These are phyloP conservation scores for Pogonocherus hispidulus DNA, from an alignment of 2,888 invertebrate genomes.

Conservation along the genomic window DNA sequence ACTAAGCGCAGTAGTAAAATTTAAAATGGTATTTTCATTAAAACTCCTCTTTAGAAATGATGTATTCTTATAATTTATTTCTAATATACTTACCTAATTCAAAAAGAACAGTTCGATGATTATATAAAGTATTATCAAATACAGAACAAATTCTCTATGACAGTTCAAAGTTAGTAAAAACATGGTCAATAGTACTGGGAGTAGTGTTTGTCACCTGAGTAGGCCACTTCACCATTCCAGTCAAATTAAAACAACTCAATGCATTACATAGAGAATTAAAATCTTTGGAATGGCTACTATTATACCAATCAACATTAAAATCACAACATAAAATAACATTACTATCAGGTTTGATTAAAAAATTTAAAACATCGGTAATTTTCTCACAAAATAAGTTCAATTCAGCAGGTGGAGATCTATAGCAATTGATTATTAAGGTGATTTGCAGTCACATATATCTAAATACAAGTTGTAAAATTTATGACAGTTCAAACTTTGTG, in stretches of 20 bases:
- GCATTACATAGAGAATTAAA: neutral
- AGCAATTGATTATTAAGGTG: slow-evolving; percentile 7
- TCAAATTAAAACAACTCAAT: neutral
- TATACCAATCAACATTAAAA: slow-evolving; percentile 6
- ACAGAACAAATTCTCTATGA: neutral
- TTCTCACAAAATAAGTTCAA: neutral
- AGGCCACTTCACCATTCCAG: neutral
- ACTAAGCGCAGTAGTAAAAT: neutral
- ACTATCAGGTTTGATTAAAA: neutral
- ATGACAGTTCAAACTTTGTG: no score
- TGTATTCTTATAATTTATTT: neutral
- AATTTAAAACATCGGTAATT: neutral
- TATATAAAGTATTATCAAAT: neutral
- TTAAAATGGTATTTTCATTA: neutral
- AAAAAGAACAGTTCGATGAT: slow-evolving; percentile 1
- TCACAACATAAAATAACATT: neutral
- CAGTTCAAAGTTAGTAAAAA: no score
- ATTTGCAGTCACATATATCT: neutral
- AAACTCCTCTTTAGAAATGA: neutral
- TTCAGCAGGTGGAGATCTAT: slow-evolving; percentile 14
- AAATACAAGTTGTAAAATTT: no score
- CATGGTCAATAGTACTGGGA: neutral
- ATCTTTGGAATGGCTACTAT: neutral
- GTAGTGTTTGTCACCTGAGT: neutral
- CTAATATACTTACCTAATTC: neutral